Evolutionary conservation across 2,888 invertebrate species (phyloP).

Genomic region (Mechanitis mazaeus): DNA sequence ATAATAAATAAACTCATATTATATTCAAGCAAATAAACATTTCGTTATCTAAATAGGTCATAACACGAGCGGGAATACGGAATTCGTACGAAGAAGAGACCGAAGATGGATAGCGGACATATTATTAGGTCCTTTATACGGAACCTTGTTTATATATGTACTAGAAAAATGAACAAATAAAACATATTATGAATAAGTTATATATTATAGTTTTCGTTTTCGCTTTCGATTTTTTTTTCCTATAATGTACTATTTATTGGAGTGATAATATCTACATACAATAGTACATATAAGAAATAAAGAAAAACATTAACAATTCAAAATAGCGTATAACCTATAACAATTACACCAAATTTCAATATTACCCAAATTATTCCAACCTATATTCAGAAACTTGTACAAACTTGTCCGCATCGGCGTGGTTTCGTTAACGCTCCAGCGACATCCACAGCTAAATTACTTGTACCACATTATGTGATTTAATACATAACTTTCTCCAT

Average conservation of each 20-base stretch:
- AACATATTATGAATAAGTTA: not conserved
- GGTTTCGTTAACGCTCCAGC: conserved; percentile 22
- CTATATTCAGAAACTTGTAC: conserved; percentile 18
- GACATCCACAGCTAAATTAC: conserved; percentile 14
- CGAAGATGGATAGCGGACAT: conserved; percentile 27
- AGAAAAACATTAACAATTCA: not conserved
- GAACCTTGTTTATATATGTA: conserved; percentile 12
- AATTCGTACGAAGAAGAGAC: conserved; percentile 24
- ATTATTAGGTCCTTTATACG: conserved; percentile 24
- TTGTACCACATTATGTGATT: conserved; percentile 12
- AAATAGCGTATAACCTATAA: not conserved
- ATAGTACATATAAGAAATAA: no score
- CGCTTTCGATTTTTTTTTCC: no score
- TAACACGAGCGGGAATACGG: conserved; percentile 26
- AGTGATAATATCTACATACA: no score
- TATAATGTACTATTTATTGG: no score
- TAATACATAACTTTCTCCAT: conserved; percentile 7
- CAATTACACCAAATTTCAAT: conserved; percentile 7
- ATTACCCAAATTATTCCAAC: conserved; percentile 17
- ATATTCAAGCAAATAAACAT: conserved; percentile 30
- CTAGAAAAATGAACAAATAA: conserved; percentile 12
- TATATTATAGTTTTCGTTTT: no score
- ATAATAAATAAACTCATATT: conserved; percentile 24
- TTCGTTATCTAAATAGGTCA: conserved; percentile 33
- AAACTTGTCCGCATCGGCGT: conserved; percentile 23